Base-by-base conservation (phyloP, 2,797 vertebrate genomes). In the Lepidocolaptes lacrymiger region DNA sequence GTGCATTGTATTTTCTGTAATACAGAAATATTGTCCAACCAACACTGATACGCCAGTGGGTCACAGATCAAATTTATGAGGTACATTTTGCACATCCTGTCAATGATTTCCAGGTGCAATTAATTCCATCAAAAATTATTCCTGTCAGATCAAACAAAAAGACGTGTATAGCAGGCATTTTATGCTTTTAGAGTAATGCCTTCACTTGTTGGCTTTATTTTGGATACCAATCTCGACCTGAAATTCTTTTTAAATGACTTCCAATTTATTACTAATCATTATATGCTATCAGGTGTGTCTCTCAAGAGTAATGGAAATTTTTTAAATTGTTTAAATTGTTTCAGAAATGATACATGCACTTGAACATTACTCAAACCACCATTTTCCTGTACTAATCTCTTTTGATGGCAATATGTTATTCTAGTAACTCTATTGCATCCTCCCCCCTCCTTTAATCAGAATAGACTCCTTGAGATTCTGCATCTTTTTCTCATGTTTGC, bases 231-330 rank as follows among this genome's bases (percentile, higher is more conserved):
- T 93, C 72, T 94, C 89, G 43, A 32, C 41, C 39, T 86, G 54
- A 96, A 95, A 91, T 87, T 68, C 5, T 95, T 86, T 93, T 83
- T 34, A 93, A 97, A 91, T 96, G 51, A 88, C 17, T 55, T 85
- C 54, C 66, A 92, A 90, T 95, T 91, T 94, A 68, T 84, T 91
- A 37, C 15, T 82, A 87, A 69, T 72, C n/a, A 85, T 94, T 93
- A 88, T 69, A 85, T 49, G 36, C 30, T 84, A 82, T 93, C 94
- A 96, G 16, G 43, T 91, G 54, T 89, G 39, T 80, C 43, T 93
- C 59, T 92, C 39, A 79, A 96, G 58, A 67, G 17, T 88, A 95
- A 93, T 80, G 49, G 24, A 83, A 39, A 3, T 39, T 72, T 90
- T 68, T 24, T 1, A 15, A 95, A 76, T 77, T 92, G 12, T 81